Conservation (phyloP, 2,888 invertebrate genomes). For the Blera fallax region DNA sequence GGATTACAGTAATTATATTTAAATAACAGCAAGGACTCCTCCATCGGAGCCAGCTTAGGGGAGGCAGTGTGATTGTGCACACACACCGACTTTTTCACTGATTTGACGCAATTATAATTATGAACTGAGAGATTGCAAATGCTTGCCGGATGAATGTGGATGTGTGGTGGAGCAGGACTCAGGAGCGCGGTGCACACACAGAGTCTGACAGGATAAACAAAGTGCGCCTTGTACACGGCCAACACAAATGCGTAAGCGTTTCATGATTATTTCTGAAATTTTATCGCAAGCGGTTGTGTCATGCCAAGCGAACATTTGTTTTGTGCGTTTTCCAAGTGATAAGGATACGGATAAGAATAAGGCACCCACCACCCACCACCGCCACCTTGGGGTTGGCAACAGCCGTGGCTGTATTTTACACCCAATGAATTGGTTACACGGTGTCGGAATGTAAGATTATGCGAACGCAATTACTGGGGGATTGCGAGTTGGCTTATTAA, state of each 20-base stretch:
- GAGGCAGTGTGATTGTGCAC: background rate
- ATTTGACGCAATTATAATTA: constrained; percentile 69
- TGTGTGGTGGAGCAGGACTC: background rate
- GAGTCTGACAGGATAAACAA: constrained; percentile 33
- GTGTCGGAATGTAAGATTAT: constrained; percentile 56
- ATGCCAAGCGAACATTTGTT: constrained; percentile 72
- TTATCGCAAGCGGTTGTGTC: constrained; percentile 67
- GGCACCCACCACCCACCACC: background rate
- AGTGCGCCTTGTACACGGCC: background rate
- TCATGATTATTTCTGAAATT: constrained; percentile 55
- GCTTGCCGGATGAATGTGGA: constrained; percentile 3
- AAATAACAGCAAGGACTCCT: constrained; percentile 57
- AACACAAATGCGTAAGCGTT: constrained; percentile 48
- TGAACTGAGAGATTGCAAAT: constrained; percentile 57
- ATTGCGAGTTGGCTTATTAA: constrained; percentile 28
- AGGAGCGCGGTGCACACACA: background rate
- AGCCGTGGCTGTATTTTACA: constrained; percentile 58
- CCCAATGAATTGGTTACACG: constrained; percentile 57
- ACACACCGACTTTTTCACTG: constrained; percentile 39
- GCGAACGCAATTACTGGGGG: constrained; percentile 28
- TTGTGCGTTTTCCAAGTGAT: constrained; percentile 62
- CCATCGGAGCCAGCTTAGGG: background rate
- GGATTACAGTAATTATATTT: constrained; percentile 71
- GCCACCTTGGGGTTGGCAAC: background rate
- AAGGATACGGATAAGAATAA: constrained; percentile 51